A percentile compares a stretch with the other conserved stretches of the same genome.
phyloP scores from a whole-genome alignment of 2,888 invertebrate species.

The Polydrusus tereticollis region DNA sequence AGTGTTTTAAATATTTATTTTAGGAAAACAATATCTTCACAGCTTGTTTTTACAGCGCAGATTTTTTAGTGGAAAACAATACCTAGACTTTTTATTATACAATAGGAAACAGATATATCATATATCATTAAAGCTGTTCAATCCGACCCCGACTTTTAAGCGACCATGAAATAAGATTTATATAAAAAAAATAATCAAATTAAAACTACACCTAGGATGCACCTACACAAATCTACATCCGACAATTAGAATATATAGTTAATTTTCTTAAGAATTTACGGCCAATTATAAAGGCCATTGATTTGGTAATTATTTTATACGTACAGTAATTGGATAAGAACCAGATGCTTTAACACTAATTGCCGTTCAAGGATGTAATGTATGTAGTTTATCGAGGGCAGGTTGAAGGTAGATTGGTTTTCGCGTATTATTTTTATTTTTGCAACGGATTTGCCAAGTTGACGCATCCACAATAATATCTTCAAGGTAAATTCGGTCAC shows the following conservation, averaged over 20 bases:
- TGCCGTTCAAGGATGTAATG: slow-evolving; percentile 32
- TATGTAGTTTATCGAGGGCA: slow-evolving; percentile 46
- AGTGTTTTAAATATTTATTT: no score
- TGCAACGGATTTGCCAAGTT: neutral
- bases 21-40: no score
- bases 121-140: neutral
- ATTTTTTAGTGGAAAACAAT: no score
- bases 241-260: neutral
- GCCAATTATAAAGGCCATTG: no score
- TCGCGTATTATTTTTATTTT: slow-evolving; percentile 21
- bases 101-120: neutral
- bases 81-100: no score
- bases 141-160: slow-evolving; percentile 23
- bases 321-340: slow-evolving; percentile 16
- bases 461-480: neutral
- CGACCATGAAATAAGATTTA: slow-evolving; percentile 6
- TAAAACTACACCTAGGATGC: slow-evolving; percentile 7
- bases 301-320: slow-evolving; percentile 6
- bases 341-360: slow-evolving; percentile 36
- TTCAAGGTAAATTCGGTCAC: no score
- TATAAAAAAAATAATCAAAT: neutral
- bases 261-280: neutral
- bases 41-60: no score
- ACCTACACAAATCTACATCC: slow-evolving; percentile 3
- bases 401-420: slow-evolving; percentile 37